Evolutionary conservation across 2,888 invertebrate genomes (phyloP).

Genomic region (Melolontha melolontha): DNA sequence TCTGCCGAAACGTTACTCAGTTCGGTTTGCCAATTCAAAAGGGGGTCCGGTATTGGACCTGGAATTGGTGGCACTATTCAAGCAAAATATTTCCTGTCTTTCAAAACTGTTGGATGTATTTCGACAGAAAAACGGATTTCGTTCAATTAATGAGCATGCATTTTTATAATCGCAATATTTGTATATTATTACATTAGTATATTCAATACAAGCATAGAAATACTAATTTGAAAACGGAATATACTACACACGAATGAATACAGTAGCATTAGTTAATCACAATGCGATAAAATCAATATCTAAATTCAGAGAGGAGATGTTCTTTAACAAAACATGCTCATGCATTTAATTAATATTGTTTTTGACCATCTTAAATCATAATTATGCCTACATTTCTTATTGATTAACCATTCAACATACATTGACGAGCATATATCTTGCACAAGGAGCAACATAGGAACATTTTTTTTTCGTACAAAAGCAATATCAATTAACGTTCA

Average conservation of each 20-base stretch:
- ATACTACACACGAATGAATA: not conserved
- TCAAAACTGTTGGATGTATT: constrained; percentile 30
- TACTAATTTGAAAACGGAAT: not conserved
- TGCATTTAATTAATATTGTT: constrained; percentile 48
- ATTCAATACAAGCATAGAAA: constrained; percentile 2
- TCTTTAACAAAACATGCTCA: constrained; percentile 48
- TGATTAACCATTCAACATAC: not conserved
- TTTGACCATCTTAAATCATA: constrained; percentile 34
- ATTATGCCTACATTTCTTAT: no score
- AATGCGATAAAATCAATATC: not conserved
- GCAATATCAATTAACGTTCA: constrained; percentile 53
- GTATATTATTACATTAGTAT: constrained; percentile 25
- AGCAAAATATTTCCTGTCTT: constrained; percentile 43
- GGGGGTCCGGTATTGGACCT: constrained; percentile 88
- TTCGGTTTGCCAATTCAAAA: constrained; percentile 90
- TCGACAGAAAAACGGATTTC: constrained; percentile 11
- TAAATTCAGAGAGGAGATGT: not conserved
- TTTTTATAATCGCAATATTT: constrained; percentile 29
- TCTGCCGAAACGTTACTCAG: constrained; percentile 85
- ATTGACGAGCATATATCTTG: not conserved
- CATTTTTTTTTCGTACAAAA: constrained; percentile 54
- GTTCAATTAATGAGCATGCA: constrained; percentile 43
- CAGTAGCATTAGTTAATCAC: not conserved
- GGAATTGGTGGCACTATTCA: constrained; percentile 67
- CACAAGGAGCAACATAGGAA: not conserved